phyloP scores from a whole-genome alignment of 1,140 invertebrate genomes.

The Sarcophaga bullata region DNA sequence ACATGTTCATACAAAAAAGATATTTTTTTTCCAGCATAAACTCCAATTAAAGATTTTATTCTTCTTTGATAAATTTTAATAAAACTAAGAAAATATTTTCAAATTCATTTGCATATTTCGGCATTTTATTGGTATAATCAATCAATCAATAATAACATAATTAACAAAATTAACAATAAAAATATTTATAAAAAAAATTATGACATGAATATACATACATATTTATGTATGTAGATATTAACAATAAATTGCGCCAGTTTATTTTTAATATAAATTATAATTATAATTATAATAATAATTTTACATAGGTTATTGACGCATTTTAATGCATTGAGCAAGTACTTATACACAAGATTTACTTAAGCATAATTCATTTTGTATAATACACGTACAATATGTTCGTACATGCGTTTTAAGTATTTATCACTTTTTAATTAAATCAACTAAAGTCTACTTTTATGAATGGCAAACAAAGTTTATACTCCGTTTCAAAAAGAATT shows the following conservation, averaged over 20 bases:
- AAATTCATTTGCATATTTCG: background rate
- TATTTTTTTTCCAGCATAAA: no score
- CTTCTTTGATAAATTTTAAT: no score
- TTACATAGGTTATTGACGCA: no score
- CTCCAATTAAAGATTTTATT: no score
- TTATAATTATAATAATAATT: background rate
- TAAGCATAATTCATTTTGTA: conserved; percentile 12
- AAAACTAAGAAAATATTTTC: background rate
- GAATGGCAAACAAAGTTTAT: no score
- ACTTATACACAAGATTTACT: background rate
- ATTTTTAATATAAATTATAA: background rate
- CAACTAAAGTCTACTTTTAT: no score
- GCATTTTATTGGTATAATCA: background rate
- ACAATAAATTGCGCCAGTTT: background rate
- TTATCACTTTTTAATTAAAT: background rate
- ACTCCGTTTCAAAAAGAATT: no score
- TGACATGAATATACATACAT: background rate
- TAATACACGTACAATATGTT: background rate
- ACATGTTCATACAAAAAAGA: no score
- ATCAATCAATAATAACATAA: no score
- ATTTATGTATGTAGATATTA: conserved; percentile 7
- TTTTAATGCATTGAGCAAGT: background rate
- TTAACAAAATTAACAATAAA: no score
- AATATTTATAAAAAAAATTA: no score
- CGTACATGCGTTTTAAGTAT: background rate